Conservation (phyloP, 2,888 invertebrate genomes). For the Orthosia incerta region DNA sequence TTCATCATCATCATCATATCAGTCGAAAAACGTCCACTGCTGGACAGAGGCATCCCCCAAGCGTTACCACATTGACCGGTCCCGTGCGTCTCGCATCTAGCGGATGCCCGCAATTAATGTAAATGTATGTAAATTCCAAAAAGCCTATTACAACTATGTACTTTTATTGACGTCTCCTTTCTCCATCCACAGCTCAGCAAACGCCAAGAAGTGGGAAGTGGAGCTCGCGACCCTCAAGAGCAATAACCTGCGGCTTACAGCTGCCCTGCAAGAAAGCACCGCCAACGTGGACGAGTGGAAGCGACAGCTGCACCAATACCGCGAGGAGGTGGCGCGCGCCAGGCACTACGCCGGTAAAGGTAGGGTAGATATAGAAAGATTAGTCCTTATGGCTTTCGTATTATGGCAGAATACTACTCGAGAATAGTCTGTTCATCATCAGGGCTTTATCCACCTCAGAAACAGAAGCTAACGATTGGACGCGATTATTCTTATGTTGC, state of each 20-base stretch:
- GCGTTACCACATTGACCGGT: no score
- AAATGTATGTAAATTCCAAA: not conserved
- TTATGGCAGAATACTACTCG: no score
- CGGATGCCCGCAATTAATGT: no score
- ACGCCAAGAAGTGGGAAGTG: conserved; percentile 99
- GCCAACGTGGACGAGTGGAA: conserved; percentile 99
- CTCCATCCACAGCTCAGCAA: conserved; percentile 94
- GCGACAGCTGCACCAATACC: conserved; percentile 97
- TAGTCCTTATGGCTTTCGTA: not conserved
- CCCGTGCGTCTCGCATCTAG: no score
- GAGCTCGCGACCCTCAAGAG: conserved; percentile 98
- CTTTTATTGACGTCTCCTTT: not conserved
- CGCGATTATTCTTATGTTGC: no score
- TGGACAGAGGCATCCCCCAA: no score
- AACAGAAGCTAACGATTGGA: no score
- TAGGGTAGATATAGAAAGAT: conserved; percentile 56
- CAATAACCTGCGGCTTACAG: conserved; percentile 98
- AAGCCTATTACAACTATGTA: not conserved
- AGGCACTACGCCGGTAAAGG: conserved; percentile 89
- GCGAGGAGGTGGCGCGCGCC: conserved; percentile 97
- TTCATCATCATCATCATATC: no score
- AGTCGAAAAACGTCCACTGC: no score
- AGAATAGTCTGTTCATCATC: no score
- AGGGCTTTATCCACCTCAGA: no score
- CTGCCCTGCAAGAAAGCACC: conserved; percentile 98